A percentile compares a stretch with the other conserved stretches of the same genome.
These are phyloP conservation scores for Rotaria macrura DNA, from an alignment of 2,888 invertebrate genomes.

Conservation along the genomic window DNA sequence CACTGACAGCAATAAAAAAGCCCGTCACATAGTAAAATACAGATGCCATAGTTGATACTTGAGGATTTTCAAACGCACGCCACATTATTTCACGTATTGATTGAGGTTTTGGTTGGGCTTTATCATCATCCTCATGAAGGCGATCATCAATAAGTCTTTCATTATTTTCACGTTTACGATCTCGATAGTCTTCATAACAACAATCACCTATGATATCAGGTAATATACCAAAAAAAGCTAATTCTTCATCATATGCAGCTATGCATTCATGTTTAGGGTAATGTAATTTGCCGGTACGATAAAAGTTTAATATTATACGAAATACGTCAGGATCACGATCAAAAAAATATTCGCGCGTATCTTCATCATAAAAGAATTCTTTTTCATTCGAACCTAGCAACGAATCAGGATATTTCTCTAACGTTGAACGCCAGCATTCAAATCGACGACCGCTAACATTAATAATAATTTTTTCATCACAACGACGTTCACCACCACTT, in stretches of 20 bases:
- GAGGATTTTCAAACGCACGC: conserved; percentile 96
- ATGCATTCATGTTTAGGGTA: conserved; percentile 98
- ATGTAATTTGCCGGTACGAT: conserved; percentile 92
- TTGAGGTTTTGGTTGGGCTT: conserved; percentile 52
- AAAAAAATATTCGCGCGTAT: conserved; percentile 94
- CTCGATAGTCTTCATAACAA: conserved; percentile 98
- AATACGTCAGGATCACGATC: conserved; percentile 98
- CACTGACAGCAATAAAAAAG: conserved; percentile 98
- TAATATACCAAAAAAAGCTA: conserved; percentile 95
- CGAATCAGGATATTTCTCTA: conserved; percentile 98
- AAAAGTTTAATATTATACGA: conserved; percentile 93
- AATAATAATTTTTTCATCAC: conserved; percentile 86
- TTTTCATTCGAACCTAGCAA: conserved; percentile 87
- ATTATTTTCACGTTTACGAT: conserved; percentile 93
- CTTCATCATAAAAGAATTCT: conserved; percentile 98
- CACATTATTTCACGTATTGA: conserved; percentile 73
- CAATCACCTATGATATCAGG: conserved; percentile 95
- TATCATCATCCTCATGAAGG: conserved; percentile 56
- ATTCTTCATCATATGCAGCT: conserved; percentile 94
- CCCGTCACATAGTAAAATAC: conserved; percentile 99
- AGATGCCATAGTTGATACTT: conserved; percentile 93
- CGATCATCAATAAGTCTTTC: conserved; percentile 89
- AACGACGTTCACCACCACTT: not conserved
- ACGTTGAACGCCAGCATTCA: conserved; percentile 96
- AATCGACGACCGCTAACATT: conserved; percentile 88